These are phyloP conservation scores for Acrocera orbiculus DNA, from an alignment of 2,888 invertebrate species.

Conservation along the genomic window DNA sequence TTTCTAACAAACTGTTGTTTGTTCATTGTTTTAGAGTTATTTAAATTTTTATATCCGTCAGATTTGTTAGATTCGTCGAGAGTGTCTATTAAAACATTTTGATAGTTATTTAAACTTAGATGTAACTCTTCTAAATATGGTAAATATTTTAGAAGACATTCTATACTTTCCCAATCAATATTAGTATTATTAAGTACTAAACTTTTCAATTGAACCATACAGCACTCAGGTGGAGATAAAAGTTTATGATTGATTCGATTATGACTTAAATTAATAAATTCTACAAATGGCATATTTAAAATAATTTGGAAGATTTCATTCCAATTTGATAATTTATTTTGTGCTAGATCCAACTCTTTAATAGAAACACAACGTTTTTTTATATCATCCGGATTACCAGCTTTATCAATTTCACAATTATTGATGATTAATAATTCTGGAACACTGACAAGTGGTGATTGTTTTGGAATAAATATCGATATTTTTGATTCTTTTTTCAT, in stretches of 20 bases:
- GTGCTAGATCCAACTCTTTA: conserved; percentile 85
- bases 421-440: conserved; percentile 75
- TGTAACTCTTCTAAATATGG: conserved; percentile 79
- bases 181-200: conserved; percentile 77
- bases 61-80: conserved; percentile 20
- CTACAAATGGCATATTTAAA: conserved; percentile 71
- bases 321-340: conserved; percentile 81
- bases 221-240: conserved; percentile 21
- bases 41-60: too few species aligned
- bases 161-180: conserved; percentile 69
- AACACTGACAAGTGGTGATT: conserved; percentile 55
- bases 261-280: conserved; percentile 83
- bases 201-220: conserved; percentile 45
- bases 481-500: conserved; percentile 35
- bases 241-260: conserved; percentile 62
- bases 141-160: conserved; percentile 53
- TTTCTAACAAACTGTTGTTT: too few species aligned
- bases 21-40: too few species aligned
- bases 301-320: conserved; percentile 77
- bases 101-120: conserved; percentile 78
- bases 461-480: conserved; percentile 72
- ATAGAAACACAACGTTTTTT: conserved; percentile 74
- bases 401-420: conserved; percentile 78
- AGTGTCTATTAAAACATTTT: conserved; percentile 48
- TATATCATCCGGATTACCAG: conserved; percentile 64